A percentile compares a stretch with the other conserved stretches of the same genome.
Evolutionary conservation across 2,113 vertebrate species (phyloP).

Genomic region (Ailuropoda melanoleuca): DNA sequence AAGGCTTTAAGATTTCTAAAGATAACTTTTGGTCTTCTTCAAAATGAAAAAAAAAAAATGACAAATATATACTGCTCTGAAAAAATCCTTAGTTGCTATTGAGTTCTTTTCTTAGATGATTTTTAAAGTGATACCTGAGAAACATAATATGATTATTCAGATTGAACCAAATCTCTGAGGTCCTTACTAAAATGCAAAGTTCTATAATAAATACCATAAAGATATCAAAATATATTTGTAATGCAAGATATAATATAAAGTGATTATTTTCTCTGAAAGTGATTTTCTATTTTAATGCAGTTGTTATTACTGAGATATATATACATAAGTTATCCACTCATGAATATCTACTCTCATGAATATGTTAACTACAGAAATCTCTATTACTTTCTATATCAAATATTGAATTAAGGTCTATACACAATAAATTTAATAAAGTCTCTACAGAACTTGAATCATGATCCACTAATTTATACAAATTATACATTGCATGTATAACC

Average conservation of each 20-base stretch:
- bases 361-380: slow-evolving; percentile 43
- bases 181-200: background rate
- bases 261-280: slow-evolving; percentile 34
- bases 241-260: slow-evolving; percentile 41
- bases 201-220: background rate
- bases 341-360: slow-evolving; percentile 57
- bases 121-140: slow-evolving; percentile 8
- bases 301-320: slow-evolving; percentile 11
- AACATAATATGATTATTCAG: background rate
- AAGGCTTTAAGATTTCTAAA: background rate
- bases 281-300: slow-evolving; percentile 52
- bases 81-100: background rate
- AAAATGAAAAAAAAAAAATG: background rate
- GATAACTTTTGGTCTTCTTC: background rate
- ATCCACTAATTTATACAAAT: slow-evolving; percentile 59
- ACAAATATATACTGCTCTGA: background rate
- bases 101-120: slow-evolving; percentile 18
- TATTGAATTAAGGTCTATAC: slow-evolving; percentile 55
- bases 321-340: slow-evolving; percentile 40
- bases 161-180: background rate
- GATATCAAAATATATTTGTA: slow-evolving; percentile 39
- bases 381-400: slow-evolving; percentile 49
- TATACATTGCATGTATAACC: slow-evolving; percentile 47
- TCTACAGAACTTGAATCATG: slow-evolving; percentile 61
- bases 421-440: slow-evolving; percentile 61